Evolutionary conservation across 92 coral and sea anemone genomes (phyloP).

Genomic region (Parazoanthus swiftii): DNA sequence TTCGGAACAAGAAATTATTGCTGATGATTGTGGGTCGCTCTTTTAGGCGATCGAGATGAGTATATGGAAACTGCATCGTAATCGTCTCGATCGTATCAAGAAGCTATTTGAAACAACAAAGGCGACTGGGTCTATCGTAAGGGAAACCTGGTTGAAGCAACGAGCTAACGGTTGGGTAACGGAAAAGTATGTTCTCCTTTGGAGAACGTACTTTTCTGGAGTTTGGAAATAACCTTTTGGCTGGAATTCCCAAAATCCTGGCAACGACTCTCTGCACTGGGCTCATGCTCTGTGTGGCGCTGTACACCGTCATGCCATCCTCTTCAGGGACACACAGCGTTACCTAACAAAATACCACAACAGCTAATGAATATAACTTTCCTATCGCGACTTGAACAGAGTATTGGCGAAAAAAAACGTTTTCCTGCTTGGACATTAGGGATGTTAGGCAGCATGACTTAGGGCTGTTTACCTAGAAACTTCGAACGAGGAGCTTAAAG

Average conservation of each 20-base stretch:
- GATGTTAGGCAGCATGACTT: too few species aligned
- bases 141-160: background rate
- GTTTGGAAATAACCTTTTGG: slow-evolving; percentile 57
- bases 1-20: too few species aligned
- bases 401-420: too few species aligned
- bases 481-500: too few species aligned
- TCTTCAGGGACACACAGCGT: slow-evolving; percentile 53
- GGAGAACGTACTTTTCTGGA: too few species aligned
- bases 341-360: slow-evolving; percentile 32
- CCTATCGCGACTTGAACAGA: background rate
- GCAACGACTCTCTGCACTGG: slow-evolving; percentile 44
- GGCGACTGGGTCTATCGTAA: background rate
- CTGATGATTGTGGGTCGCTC: too few species aligned
- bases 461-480: too few species aligned
- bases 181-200: background rate
- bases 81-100: too few species aligned
- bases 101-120: too few species aligned
- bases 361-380: background rate
- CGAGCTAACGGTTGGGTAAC: background rate
- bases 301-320: slow-evolving; percentile 57
- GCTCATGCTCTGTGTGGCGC: slow-evolving; percentile 50
- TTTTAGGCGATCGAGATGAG: too few species aligned
- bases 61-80: too few species aligned
- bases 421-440: too few species aligned
- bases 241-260: slow-evolving; percentile 48